A percentile compares a stretch with the other conserved stretches of the same genome.
Conservation (phyloP, 2,113 vertebrate genomes). For the Noturus placidus region DNA sequence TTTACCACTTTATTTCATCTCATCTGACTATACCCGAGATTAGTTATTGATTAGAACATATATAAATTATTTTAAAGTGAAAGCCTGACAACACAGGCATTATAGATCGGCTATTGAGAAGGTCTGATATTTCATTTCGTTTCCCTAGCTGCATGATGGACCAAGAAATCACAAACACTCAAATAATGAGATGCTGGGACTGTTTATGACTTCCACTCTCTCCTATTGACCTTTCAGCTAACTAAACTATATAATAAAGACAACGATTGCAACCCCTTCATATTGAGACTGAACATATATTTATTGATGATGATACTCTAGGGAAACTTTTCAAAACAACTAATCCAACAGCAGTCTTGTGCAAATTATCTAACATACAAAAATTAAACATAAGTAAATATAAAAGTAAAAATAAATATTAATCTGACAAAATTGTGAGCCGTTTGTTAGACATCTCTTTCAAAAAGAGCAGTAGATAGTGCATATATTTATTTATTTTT, state of each 20-base stretch:
- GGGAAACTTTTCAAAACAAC: background rate
- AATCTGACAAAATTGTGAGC: background rate
- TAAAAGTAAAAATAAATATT: background rate
- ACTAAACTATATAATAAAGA: constrained; percentile 60
- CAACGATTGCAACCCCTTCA: constrained; percentile 1
- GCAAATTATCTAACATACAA: background rate
- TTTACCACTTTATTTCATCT: constrained; percentile 76
- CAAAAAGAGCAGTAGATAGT: background rate
- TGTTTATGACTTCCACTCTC: constrained; percentile 66
- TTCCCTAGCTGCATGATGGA: constrained; percentile 57
- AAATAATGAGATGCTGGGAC: constrained; percentile 68
- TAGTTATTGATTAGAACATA: constrained; percentile 76
- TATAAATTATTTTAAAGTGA: constrained; percentile 79
- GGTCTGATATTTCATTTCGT: constrained; percentile 67
- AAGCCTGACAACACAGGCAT: constrained; percentile 71
- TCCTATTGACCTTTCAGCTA: constrained; percentile 67
- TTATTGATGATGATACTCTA: constrained; percentile 38
- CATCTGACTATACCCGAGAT: constrained; percentile 72
- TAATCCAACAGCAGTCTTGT: background rate
- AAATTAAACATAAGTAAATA: background rate
- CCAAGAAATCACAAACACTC: constrained; percentile 61
- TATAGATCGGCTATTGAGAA: constrained; percentile 72
- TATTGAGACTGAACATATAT: constrained; percentile 34
- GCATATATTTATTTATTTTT: constrained; percentile 9
- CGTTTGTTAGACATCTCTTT: background rate